Evolutionary conservation across 2,113 vertebrate genomes (phyloP).

Genomic region (Baryphthengus martii): DNA sequence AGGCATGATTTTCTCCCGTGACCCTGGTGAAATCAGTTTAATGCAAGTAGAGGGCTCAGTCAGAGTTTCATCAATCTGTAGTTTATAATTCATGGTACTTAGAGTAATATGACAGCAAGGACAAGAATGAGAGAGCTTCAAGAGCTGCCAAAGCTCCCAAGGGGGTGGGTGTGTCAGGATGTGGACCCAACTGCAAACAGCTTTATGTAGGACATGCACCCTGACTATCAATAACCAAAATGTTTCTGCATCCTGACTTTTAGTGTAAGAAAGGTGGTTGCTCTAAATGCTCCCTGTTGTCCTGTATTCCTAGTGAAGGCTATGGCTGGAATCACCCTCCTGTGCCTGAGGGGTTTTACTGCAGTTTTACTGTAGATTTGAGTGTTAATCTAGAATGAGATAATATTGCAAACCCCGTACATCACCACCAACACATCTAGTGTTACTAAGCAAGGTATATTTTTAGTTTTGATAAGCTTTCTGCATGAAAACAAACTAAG

Average conservation of each 20-base stretch:
- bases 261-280: not conserved
- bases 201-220: rapidly evolving
- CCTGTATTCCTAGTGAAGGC: not conserved
- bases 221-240: not conserved
- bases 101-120: not conserved
- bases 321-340: not conserved
- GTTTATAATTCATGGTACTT: not conserved
- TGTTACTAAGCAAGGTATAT: not conserved
- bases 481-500: not conserved
- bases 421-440: rapidly evolving
- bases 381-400: not conserved
- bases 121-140: not conserved
- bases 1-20: not conserved
- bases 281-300: not conserved
- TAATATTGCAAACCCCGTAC: not conserved
- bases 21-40: not conserved
- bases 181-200: not conserved
- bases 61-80: not conserved
- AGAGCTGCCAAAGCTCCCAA: rapidly evolving
- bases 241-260: not conserved
- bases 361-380: not conserved
- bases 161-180: not conserved
- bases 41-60: not conserved
- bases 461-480: not conserved
- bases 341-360: not conserved